Conservation (phyloP, 1,140 invertebrate species). For the Orussus abietinus region DNA sequence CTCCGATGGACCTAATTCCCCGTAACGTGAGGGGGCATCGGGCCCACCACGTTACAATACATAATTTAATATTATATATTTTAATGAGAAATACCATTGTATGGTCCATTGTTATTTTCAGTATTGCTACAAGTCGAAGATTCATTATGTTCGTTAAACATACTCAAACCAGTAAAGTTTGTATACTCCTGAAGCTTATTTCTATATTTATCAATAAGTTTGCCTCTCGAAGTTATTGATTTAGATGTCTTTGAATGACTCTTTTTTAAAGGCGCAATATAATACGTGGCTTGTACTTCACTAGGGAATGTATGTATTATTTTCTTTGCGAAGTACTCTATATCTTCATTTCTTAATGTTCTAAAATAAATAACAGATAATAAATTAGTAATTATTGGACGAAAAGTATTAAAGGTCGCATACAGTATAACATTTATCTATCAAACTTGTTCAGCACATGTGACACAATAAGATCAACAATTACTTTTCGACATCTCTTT, state of each 20-base stretch:
- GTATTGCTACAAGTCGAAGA: no score
- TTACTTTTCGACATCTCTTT: not conserved
- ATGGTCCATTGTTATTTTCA: no score
- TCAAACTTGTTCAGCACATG: not conserved
- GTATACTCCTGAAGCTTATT: not conserved
- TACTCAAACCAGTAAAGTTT: not conserved
- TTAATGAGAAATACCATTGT: no score
- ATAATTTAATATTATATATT: not conserved
- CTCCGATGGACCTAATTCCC: no score
- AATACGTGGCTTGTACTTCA: not conserved
- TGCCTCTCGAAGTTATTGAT: not conserved
- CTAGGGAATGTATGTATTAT: not conserved
- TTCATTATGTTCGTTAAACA: not conserved
- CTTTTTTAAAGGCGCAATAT: constrained; percentile 5
- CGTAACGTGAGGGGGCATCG: no score
- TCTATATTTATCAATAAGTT: not conserved
- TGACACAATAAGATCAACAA: not conserved
- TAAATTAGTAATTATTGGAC: not conserved
- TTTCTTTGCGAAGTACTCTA: not conserved
- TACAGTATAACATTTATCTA: no score
- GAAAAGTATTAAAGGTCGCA: no score
- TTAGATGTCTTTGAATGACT: not conserved
- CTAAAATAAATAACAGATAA: not conserved
- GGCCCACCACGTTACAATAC: no score
- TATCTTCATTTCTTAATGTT: not conserved